Percentiles rank a stretch among this genome's conserved stretches.
Conservation (phyloP, 1,140 invertebrate genomes). For the Linepithema humile region DNA sequence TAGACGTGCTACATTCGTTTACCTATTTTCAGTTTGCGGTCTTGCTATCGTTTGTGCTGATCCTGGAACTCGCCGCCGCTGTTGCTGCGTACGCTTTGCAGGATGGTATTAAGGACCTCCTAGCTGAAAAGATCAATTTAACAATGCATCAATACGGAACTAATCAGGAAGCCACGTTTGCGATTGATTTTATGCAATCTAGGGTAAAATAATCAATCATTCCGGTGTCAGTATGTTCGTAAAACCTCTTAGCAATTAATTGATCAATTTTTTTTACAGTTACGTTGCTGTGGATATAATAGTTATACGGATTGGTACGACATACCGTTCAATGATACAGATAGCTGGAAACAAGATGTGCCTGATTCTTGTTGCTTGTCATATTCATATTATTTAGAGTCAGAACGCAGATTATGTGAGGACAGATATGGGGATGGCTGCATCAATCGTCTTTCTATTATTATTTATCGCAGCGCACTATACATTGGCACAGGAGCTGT, state of each 20-base stretch:
- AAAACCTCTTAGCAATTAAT: background rate
- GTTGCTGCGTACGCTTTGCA: conserved; percentile 91
- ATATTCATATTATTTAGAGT: conserved; percentile 62
- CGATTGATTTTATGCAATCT: conserved; percentile 88
- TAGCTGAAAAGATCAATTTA: conserved; percentile 86
- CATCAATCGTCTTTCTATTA: conserved; percentile 86
- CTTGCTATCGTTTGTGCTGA: conserved; percentile 90
- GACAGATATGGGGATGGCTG: conserved; percentile 86
- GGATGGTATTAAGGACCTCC: conserved; percentile 85
- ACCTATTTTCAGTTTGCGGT: conserved; percentile 90
- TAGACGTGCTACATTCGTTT: background rate
- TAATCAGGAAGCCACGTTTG: conserved; percentile 82
- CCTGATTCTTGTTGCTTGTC: conserved; percentile 87
- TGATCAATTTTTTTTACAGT: conserved; percentile 81
- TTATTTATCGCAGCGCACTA: conserved; percentile 90
- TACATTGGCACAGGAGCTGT: conserved; percentile 92
- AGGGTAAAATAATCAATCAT: conserved; percentile 83
- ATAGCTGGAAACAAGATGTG: too few species aligned
- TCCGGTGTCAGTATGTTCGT: background rate
- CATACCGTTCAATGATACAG: conserved; percentile 68
- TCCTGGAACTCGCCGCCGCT: conserved; percentile 92
- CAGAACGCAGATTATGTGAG: background rate
- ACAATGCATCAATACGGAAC: conserved; percentile 86
- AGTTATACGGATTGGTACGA: conserved; percentile 87
- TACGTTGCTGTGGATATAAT: conserved; percentile 91